A percentile compares a stretch with the other conserved stretches of the same genome.
These are phyloP conservation scores for Sander lucioperca DNA, from an alignment of 2,113 vertebrate genomes.

Conservation along the genomic window DNA sequence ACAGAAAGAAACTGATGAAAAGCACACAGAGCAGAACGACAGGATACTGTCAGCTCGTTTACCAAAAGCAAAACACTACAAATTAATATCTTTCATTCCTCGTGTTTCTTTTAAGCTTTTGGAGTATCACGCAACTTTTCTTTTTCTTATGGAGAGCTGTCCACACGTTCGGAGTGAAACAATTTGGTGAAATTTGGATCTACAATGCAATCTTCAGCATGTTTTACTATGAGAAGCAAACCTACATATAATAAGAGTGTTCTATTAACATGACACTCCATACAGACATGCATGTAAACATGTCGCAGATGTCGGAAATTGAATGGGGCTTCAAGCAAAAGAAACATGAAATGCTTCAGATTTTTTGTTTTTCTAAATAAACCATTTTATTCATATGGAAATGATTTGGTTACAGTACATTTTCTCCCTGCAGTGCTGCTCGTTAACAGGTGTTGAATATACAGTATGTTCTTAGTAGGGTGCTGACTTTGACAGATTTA, in stretches of 20 bases:
- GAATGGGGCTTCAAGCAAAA: background rate
- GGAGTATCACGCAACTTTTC: background rate
- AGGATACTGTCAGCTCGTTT: conserved; percentile 15
- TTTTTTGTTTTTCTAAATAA: background rate
- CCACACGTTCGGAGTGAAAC: background rate
- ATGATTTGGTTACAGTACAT: background rate
- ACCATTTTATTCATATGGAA: background rate
- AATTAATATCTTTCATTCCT: conserved; percentile 4
- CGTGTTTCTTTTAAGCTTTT: conserved; percentile 8
- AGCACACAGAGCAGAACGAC: background rate
- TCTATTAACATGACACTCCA: background rate
- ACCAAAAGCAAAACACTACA: conserved; percentile 12
- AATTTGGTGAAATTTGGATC: background rate
- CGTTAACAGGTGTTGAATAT: background rate
- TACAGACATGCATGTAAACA: background rate
- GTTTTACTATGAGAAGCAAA: background rate
- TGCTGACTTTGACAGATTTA: background rate
- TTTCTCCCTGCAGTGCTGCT: background rate
- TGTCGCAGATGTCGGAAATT: background rate
- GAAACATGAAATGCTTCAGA: background rate
- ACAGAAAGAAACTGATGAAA: conserved; percentile 21
- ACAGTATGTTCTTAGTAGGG: background rate
- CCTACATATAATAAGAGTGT: background rate
- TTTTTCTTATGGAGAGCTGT: background rate
- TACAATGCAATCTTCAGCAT: background rate